Conservation (phyloP, 1,140 invertebrate species). For the Cydia splendana region DNA sequence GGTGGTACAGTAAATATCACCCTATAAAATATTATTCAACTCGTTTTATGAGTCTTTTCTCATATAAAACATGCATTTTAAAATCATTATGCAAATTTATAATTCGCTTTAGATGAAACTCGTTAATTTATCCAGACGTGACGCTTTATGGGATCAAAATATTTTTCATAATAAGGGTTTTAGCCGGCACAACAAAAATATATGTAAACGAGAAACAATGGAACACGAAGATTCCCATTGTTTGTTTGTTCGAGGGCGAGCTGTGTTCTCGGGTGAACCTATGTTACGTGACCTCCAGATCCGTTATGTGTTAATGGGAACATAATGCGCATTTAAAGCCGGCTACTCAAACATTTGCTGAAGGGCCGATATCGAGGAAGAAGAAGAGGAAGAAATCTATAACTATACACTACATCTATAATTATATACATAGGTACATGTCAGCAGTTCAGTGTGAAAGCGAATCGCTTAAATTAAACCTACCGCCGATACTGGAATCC, state of each 20-base stretch:
- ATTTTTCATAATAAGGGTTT: constrained; percentile 17
- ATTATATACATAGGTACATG: too few relatives aligned
- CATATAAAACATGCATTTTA: neutral
- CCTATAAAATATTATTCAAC: neutral
- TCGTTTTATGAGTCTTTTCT: neutral
- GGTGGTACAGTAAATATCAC: neutral
- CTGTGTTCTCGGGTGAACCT: neutral
- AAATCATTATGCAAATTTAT: constrained; percentile 16
- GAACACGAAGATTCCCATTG: neutral
- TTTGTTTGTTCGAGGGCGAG: neutral
- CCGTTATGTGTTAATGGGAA: neutral
- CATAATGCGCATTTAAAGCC: too few relatives aligned
- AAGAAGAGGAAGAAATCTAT: too few relatives aligned
- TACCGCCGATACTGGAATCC: too few relatives aligned
- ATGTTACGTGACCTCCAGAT: neutral
- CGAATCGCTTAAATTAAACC: too few relatives aligned
- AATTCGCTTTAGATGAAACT: constrained; percentile 19
- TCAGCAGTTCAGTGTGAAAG: too few relatives aligned
- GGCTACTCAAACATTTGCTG: too few relatives aligned
- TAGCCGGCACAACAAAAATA: constrained; percentile 2
- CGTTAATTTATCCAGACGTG: constrained; percentile 7
- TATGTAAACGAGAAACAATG: constrained; percentile 23
- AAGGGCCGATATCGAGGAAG: too few relatives aligned
- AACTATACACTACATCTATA: too few relatives aligned
- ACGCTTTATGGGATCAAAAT: neutral